Evolutionary conservation across 2,113 vertebrate species (phyloP).

Genomic region (Ailurus styani): DNA sequence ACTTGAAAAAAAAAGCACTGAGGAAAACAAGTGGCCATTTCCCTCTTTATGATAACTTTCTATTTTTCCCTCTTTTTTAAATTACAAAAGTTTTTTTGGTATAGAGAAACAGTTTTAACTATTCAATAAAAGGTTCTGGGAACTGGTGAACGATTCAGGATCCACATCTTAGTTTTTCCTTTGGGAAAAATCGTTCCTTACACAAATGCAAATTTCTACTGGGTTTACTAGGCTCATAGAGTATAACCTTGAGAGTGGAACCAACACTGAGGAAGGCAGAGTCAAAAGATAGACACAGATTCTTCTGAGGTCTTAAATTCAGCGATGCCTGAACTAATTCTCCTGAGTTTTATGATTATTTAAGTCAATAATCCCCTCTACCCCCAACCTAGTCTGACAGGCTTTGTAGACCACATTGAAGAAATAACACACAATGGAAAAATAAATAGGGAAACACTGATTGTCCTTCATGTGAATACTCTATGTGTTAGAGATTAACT

Average conservation of each 20-base stretch:
- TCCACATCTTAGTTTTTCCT: not conserved
- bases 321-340: not conserved
- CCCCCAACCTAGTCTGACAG: not conserved
- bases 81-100: not conserved
- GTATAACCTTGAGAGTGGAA: not conserved
- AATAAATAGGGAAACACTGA: not conserved
- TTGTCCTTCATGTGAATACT: not conserved
- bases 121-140: slow-evolving; percentile 20
- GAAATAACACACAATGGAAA: not conserved
- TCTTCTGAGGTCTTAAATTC: not conserved
- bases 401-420: not conserved
- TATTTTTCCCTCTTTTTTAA: not conserved
- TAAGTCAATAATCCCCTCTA: not conserved
- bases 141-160: not conserved
- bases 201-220: not conserved
- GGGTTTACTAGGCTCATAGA: not conserved
- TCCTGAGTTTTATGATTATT: not conserved
- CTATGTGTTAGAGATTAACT: not conserved
- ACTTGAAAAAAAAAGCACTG: not conserved
- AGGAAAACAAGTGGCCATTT: not conserved
- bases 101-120: not conserved
- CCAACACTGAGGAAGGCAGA: not conserved
- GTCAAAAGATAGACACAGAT: not conserved
- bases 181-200: not conserved
- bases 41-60: not conserved